Evolutionary conservation across 2,113 vertebrate species (phyloP).

Genomic region (Synodontis membranacea): DNA sequence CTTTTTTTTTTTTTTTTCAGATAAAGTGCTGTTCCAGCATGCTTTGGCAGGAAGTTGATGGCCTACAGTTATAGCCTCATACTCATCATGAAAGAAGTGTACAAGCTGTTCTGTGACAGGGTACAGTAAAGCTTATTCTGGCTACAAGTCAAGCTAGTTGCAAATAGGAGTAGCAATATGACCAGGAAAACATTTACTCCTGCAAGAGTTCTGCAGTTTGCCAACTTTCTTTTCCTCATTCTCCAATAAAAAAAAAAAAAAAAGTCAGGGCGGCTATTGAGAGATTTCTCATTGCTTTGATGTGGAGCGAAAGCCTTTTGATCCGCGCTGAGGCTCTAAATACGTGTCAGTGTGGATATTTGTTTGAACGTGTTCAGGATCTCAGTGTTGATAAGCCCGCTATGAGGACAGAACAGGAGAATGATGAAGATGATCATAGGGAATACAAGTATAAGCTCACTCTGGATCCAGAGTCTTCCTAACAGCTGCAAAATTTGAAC

Average conservation of each 20-base stretch:
- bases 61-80: slow-evolving; percentile 28
- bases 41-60: slow-evolving; percentile 11
- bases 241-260: too few relatives aligned
- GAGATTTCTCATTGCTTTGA: slow-evolving; percentile 54
- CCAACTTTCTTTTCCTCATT: slow-evolving; percentile 48
- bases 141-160: slow-evolving; percentile 32
- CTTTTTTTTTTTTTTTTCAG: slow-evolving; percentile 15
- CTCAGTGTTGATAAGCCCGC: slow-evolving; percentile 31
- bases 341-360: slow-evolving; percentile 49
- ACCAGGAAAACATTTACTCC: slow-evolving; percentile 21
- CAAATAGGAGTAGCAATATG: slow-evolving; percentile 29
- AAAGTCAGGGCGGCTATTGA: slow-evolving; percentile 51
- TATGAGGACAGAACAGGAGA: slow-evolving; percentile 2
- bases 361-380: slow-evolving; percentile 53
- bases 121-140: slow-evolving; percentile 49
- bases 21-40: slow-evolving; percentile 3
- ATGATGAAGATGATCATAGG: slow-evolving; percentile 2
- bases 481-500: slow-evolving; percentile 3
- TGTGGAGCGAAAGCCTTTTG: slow-evolving; percentile 56
- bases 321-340: slow-evolving; percentile 55
- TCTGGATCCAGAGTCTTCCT: not conserved
- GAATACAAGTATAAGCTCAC: not conserved
- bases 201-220: slow-evolving; percentile 38
- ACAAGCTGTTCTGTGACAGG: slow-evolving; percentile 32
- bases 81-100: slow-evolving; percentile 36